A percentile compares a stretch with the other conserved stretches of the same genome.
Evolutionary conservation across 2,797 vertebrate genomes (phyloP).

Genomic region (Rachycentron canadum): DNA sequence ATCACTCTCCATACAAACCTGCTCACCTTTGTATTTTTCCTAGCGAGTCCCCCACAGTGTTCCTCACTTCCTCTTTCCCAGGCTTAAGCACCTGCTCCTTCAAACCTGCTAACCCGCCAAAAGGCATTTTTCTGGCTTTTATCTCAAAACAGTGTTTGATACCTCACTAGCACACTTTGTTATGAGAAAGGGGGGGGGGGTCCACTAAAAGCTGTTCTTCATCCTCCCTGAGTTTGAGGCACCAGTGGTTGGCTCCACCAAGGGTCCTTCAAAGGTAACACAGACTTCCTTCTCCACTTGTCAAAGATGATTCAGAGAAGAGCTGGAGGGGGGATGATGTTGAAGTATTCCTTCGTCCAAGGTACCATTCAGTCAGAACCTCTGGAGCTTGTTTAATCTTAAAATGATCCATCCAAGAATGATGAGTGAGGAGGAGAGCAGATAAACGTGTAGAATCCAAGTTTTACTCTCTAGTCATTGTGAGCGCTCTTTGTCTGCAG

Average conservation of each 20-base stretch:
- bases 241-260: slow-evolving; percentile 63
- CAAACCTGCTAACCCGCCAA: slow-evolving; percentile 88
- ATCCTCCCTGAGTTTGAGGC: slow-evolving; percentile 71
- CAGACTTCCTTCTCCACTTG: slow-evolving; percentile 49
- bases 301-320: slow-evolving; percentile 33
- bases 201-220: slow-evolving; percentile 76
- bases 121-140: slow-evolving; percentile 87
- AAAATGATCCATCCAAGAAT: slow-evolving; percentile 51
- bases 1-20: slow-evolving; percentile 9
- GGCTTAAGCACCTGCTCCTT: slow-evolving; percentile 92
- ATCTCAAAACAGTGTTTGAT: slow-evolving; percentile 40
- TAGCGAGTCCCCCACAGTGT: slow-evolving; percentile 89
- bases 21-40: slow-evolving; percentile 96
- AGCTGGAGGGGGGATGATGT: slow-evolving; percentile 24
- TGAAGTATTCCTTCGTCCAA: slow-evolving; percentile 52
- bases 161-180: slow-evolving; percentile 50
- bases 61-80: slow-evolving; percentile 94
- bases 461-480: slow-evolving; percentile 50
- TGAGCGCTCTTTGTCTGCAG: slow-evolving; percentile 53
- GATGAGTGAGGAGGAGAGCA: slow-evolving; percentile 3
- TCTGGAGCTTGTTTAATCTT: slow-evolving; percentile 52
- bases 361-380: slow-evolving; percentile 19
- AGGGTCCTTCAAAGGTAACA: slow-evolving; percentile 61
- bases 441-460: slow-evolving; percentile 49
- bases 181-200: slow-evolving; percentile 26